Percentiles rank a stretch among this genome's conserved stretches.
Evolutionary conservation across 2,113 vertebrate species (phyloP).

Genomic region (Triplophysa rosa): DNA sequence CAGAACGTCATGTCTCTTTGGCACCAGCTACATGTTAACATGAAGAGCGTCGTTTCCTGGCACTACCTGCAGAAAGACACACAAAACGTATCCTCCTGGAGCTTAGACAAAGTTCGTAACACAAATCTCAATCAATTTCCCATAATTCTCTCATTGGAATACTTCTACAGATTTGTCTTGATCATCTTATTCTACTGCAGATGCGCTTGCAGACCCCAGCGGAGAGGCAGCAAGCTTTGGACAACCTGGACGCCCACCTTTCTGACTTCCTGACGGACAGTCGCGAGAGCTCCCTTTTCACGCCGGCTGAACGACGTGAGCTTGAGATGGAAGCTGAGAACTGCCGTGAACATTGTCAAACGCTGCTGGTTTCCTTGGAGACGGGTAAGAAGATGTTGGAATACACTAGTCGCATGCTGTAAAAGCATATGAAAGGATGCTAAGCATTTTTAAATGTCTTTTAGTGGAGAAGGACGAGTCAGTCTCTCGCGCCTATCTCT

Average conservation of each 20-base stretch:
- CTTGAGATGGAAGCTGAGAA: constrained; percentile 85
- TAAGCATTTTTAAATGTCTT: constrained; percentile 3
- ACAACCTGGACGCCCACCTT: constrained; percentile 83
- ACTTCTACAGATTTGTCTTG: background rate
- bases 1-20: constrained; percentile 98
- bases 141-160: background rate
- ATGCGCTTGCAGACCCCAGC: constrained; percentile 77
- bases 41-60: constrained; percentile 96
- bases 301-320: constrained; percentile 77
- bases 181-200: constrained; percentile 64
- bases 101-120: constrained; percentile 81
- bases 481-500: constrained; percentile 81
- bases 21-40: constrained; percentile 96
- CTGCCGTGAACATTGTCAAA: constrained; percentile 83
- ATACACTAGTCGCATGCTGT: background rate
- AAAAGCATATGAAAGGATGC: background rate
- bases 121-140: background rate
- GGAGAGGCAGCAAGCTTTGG: constrained; percentile 83
- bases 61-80: constrained; percentile 92
- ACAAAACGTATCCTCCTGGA: constrained; percentile 84
- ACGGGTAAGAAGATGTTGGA: constrained; percentile 73
- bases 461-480: constrained; percentile 95
- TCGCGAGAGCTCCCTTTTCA: constrained; percentile 86
- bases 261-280: constrained; percentile 91
- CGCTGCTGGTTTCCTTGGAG: constrained; percentile 87